Evolutionary conservation across 2,113 vertebrate genomes (phyloP).

Genomic region (Otolemur garnettii): DNA sequence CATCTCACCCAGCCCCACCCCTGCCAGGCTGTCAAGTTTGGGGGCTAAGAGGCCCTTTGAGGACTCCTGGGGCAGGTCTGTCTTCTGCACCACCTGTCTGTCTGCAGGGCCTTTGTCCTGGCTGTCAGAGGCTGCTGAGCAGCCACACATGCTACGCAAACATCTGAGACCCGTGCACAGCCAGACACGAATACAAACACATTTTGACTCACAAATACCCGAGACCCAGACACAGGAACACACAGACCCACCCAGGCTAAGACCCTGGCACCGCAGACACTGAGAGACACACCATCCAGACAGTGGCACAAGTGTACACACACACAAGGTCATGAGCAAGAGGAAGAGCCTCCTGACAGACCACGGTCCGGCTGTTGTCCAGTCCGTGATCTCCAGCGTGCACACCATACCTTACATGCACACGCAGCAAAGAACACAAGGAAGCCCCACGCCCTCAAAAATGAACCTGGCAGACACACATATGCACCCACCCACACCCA

Average conservation of each 20-base stretch:
- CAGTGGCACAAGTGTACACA: neutral
- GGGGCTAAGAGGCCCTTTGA: neutral
- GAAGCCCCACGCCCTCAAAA: neutral
- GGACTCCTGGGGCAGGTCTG: conserved; percentile 37
- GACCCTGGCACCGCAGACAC: neutral
- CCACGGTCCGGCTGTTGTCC: neutral
- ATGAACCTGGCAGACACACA: conserved; percentile 4
- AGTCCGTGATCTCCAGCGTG: neutral
- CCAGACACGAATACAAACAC: conserved; percentile 11
- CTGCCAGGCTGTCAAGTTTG: neutral
- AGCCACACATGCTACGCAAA: neutral
- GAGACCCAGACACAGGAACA: conserved; percentile 5
- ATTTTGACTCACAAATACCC: neutral
- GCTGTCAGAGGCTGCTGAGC: conserved; percentile 15
- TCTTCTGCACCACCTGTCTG: conserved; percentile 51
- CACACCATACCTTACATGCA: fast-evolving
- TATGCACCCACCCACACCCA: neutral
- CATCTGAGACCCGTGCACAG: neutral
- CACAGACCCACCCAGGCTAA: neutral
- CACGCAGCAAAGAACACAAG: neutral
- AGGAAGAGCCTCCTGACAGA: neutral
- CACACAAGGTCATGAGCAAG: neutral
- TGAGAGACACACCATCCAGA: neutral
- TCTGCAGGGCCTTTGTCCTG: conserved; percentile 50
- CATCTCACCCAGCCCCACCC: neutral